Percentiles rank a stretch among this genome's conserved stretches.
Evolutionary conservation across 2,888 invertebrate species (phyloP).

Genomic region (Encarsia formosa): DNA sequence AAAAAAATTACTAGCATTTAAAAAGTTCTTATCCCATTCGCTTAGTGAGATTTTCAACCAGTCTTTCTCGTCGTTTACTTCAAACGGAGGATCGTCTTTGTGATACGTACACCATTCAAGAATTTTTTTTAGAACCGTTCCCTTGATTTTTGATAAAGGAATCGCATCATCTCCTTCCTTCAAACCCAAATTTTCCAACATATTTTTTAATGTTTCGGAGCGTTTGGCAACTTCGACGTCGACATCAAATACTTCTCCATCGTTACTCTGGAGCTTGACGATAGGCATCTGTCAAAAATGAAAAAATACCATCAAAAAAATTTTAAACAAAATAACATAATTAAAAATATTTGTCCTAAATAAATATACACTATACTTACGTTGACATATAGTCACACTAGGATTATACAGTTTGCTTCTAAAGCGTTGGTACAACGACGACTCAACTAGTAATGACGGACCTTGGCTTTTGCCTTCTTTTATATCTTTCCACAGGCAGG

Average conservation of each 20-base stretch:
- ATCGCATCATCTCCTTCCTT: constrained; percentile 80
- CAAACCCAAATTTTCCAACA: constrained; percentile 86
- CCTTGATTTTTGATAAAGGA: constrained; percentile 91
- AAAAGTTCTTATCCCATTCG: constrained; percentile 95
- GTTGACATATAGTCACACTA: too few relatives aligned
- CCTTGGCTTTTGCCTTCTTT: too few relatives aligned
- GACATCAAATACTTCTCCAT: constrained; percentile 88
- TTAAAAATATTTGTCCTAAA: too few relatives aligned
- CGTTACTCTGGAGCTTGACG: constrained; percentile 86
- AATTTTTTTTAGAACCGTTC: constrained; percentile 87
- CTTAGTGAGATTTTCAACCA: constrained; percentile 94
- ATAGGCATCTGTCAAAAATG: constrained; percentile 77
- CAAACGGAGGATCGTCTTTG: constrained; percentile 88
- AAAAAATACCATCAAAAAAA: too few relatives aligned
- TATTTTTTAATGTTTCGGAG: constrained; percentile 93
- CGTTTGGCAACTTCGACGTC: constrained; percentile 93
- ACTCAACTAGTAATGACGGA: too few relatives aligned
- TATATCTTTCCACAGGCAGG: too few relatives aligned
- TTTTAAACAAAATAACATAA: too few relatives aligned
- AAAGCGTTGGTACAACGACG: too few relatives aligned
- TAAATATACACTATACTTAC: too few relatives aligned
- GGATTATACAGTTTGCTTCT: too few relatives aligned
- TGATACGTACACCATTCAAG: constrained; percentile 85
- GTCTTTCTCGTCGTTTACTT: constrained; percentile 93
- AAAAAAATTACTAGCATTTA: too few relatives aligned